Percentiles rank a stretch among this genome's conserved stretches.
phyloP scores from a whole-genome alignment of 2,888 invertebrate genomes.

The Linnaemya vulpina region DNA sequence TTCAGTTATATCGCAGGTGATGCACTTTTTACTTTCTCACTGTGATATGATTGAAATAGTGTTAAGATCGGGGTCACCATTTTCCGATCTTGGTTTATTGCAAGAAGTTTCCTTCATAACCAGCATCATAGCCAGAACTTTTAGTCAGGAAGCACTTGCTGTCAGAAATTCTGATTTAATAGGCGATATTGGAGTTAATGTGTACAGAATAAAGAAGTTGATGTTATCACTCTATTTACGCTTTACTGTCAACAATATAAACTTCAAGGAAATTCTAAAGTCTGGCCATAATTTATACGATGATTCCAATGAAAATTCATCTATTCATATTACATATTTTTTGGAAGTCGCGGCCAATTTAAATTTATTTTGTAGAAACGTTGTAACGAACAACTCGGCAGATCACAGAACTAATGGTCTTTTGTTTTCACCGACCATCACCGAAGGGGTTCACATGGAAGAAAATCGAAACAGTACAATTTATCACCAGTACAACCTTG shows the following conservation, averaged over 20 bases:
- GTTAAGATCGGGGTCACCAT: slow-evolving; percentile 88
- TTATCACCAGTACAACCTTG: slow-evolving; percentile 83
- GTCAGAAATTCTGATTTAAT: slow-evolving; percentile 79
- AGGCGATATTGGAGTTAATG: slow-evolving; percentile 84
- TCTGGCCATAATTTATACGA: slow-evolving; percentile 75
- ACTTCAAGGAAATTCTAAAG: slow-evolving; percentile 79
- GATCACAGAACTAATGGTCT: slow-evolving; percentile 84
- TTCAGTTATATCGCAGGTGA: slow-evolving; percentile 91
- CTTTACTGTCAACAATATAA: slow-evolving; percentile 85
- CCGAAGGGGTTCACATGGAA: slow-evolving; percentile 78
- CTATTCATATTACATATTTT: slow-evolving; percentile 83
- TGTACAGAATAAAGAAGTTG: slow-evolving; percentile 88
- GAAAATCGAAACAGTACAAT: slow-evolving; percentile 75
- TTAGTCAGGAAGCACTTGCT: slow-evolving; percentile 83
- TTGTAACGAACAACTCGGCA: slow-evolving; percentile 85
- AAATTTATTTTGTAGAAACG: slow-evolving; percentile 88
- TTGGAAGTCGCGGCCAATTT: slow-evolving; percentile 89
- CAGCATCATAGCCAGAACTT: slow-evolving; percentile 88
- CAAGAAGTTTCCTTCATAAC: slow-evolving; percentile 91
- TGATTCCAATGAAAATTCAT: slow-evolving; percentile 78
- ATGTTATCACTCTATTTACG: slow-evolving; percentile 90
- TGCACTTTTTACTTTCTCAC: slow-evolving; percentile 91
- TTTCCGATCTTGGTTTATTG: slow-evolving; percentile 87
- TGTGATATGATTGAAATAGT: slow-evolving; percentile 91
- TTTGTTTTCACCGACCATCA: slow-evolving; percentile 84